These are phyloP conservation scores for Drosophila mauritiana DNA, from an alignment of 1,140 invertebrate species.

Conservation along the genomic window DNA sequence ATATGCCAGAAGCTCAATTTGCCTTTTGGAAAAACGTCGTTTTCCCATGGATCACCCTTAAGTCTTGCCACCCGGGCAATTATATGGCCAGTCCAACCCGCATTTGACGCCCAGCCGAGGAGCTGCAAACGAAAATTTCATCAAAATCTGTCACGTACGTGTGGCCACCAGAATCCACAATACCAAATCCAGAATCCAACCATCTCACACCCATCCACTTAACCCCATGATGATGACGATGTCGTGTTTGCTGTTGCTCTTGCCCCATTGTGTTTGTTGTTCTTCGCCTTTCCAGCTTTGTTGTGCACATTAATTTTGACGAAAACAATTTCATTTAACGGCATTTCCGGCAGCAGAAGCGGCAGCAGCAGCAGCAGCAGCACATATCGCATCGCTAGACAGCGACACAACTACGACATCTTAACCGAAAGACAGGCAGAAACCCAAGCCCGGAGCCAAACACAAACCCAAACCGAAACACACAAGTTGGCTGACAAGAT, in stretches of 20 bases:
- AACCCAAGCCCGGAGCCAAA: slow-evolving; percentile 1
- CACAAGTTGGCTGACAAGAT: slow-evolving; percentile 42
- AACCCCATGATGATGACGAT: slow-evolving; percentile 50
- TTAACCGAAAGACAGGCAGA: slow-evolving; percentile 47
- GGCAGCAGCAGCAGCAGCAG: slow-evolving; percentile 8
- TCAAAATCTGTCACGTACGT: slow-evolving; percentile 75
- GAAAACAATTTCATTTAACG: slow-evolving; percentile 77
- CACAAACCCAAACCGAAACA: neutral
- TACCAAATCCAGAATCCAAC: slow-evolving; percentile 8
- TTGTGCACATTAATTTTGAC: slow-evolving; percentile 74
- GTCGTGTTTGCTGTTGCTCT: slow-evolving; percentile 2
- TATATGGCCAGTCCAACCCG: slow-evolving; percentile 54
- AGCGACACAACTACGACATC: slow-evolving; percentile 31
- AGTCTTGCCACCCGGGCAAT: slow-evolving; percentile 27
- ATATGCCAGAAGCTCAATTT: slow-evolving; percentile 28
- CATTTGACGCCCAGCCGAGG: slow-evolving; percentile 31
- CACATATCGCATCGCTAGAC: slow-evolving; percentile 40
- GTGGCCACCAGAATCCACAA: slow-evolving; percentile 26
- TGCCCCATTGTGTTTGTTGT: slow-evolving; percentile 5
- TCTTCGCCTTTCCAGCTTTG: slow-evolving; percentile 36
- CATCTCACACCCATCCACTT: slow-evolving; percentile 50
- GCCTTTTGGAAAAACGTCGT: slow-evolving; percentile 6
- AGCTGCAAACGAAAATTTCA: slow-evolving; percentile 57
- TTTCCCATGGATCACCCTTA: slow-evolving; percentile 10
- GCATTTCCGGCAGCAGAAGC: slow-evolving; percentile 63